phyloP scores from a whole-genome alignment of 2,113 vertebrate genomes.

The Syrrhaptes paradoxus region DNA sequence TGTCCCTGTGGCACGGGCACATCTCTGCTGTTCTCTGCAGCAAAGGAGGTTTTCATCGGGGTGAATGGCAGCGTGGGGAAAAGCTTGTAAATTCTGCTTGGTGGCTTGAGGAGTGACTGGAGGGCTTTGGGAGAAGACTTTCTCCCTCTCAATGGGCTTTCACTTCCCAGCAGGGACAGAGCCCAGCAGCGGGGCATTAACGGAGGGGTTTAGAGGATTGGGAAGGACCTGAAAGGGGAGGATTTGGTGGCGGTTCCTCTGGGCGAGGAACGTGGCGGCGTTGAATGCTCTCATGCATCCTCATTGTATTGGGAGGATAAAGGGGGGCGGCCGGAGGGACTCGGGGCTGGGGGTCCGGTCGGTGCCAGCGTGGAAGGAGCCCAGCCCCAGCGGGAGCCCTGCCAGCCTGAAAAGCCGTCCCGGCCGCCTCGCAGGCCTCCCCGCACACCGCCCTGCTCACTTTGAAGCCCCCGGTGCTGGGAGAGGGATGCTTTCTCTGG shows the following conservation, averaged over 20 bases:
- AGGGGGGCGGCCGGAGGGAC: not conserved
- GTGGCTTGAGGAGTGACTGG: not conserved
- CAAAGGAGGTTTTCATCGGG: rapidly evolving
- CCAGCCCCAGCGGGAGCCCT: not conserved
- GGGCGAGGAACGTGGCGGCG: not conserved
- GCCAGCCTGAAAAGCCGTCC: not conserved
- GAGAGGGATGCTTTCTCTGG: not conserved
- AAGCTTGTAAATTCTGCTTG: not conserved
- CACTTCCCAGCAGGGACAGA: not conserved
- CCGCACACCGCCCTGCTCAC: not conserved
- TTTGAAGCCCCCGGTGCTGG: slow-evolving; percentile 25
- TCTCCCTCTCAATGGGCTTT: not conserved
- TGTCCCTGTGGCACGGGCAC: not conserved
- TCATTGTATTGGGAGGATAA: not conserved
- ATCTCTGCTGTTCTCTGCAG: not conserved
- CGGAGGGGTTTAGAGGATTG: not conserved
- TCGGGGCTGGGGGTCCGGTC: not conserved
- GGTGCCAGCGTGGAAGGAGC: not conserved
- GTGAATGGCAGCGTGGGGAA: not conserved
- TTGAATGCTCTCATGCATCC: not conserved
- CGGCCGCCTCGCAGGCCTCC: not conserved
- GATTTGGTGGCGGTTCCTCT: not conserved
- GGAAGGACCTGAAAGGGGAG: not conserved
- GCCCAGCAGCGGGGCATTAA: not conserved
- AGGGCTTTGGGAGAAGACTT: not conserved